phyloP scores from a whole-genome alignment of 1,140 invertebrate species.

The Drosophila bipectinata region DNA sequence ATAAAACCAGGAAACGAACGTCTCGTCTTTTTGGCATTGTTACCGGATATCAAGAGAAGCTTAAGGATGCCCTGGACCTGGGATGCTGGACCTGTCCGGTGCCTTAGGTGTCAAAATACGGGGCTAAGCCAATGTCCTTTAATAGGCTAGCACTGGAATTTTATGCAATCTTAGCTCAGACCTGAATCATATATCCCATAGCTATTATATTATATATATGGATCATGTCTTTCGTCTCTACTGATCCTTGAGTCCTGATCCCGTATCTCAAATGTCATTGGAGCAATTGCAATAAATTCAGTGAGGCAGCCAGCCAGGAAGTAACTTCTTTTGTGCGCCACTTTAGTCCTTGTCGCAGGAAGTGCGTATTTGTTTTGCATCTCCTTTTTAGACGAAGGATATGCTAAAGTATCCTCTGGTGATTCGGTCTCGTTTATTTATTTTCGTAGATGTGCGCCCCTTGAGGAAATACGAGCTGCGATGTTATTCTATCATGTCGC shows the following conservation, averaged over 20 bases:
- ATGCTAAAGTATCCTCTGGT: conserved; percentile 20
- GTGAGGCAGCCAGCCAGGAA: conserved; percentile 50
- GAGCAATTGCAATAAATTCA: conserved; percentile 64
- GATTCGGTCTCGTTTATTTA: conserved; percentile 62
- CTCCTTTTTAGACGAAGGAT: conserved; percentile 23
- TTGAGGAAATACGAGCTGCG: conserved; percentile 67
- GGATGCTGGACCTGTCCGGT: conserved; percentile 19
- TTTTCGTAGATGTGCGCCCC: conserved; percentile 53
- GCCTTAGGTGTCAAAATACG: conserved; percentile 81
- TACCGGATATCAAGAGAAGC: conserved; percentile 71
- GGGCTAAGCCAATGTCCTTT: conserved; percentile 78
- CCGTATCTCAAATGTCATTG: conserved; percentile 56
- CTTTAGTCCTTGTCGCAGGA: conserved; percentile 60
- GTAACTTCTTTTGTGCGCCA: conserved; percentile 59
- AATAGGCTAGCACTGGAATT: conserved; percentile 60
- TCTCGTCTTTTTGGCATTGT: conserved; percentile 45
- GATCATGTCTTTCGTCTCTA: not conserved
- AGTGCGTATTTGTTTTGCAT: conserved; percentile 80
- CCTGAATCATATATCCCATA: conserved; percentile 22
- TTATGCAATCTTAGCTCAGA: conserved; percentile 76
- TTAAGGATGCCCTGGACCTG: conserved; percentile 28
- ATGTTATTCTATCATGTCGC: conserved; percentile 82
- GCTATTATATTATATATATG: too few relatives aligned
- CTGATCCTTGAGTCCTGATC: not conserved
- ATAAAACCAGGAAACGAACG: conserved; percentile 71